A percentile compares a stretch with the other conserved stretches of the same genome.
Evolutionary conservation across 64 coral and sea anemone species (phyloP).

Genomic region (Porites lutea): DNA sequence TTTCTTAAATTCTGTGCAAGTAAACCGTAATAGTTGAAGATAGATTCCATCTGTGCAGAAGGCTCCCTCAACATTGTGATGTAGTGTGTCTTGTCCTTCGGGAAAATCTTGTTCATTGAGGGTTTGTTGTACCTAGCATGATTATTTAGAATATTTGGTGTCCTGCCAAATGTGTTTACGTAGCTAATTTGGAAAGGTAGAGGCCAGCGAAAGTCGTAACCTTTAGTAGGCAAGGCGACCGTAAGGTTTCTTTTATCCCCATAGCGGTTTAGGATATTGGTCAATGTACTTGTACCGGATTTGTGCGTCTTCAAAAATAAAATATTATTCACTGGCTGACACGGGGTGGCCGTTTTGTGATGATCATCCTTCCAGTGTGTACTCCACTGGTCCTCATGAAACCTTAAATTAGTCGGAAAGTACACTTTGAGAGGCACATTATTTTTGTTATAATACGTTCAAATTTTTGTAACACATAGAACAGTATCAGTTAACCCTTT

Average conservation of each 20-base stretch:
- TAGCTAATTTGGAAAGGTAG: conserved; percentile 15
- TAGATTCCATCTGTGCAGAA: not conserved
- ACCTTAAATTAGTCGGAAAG: too few relatives aligned
- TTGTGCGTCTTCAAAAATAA: too few relatives aligned
- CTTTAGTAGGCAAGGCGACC: conserved; percentile 45
- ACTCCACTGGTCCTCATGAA: too few relatives aligned
- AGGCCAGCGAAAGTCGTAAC: conserved; percentile 65
- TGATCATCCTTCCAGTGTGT: too few relatives aligned
- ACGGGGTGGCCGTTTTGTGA: too few relatives aligned
- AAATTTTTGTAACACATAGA: too few relatives aligned
- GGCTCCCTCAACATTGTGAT: conserved; percentile 75
- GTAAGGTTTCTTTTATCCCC: conserved; percentile 54
- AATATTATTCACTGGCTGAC: too few relatives aligned
- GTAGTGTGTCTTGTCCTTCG: conserved; percentile 8
- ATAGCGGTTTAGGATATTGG: conserved; percentile 15
- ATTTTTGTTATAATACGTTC: too few relatives aligned
- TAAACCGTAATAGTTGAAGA: conserved; percentile 47
- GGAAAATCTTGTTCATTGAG: conserved; percentile 25
- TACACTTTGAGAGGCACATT: too few relatives aligned
- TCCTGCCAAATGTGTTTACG: not conserved
- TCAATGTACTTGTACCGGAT: too few relatives aligned
- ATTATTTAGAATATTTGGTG: not conserved
- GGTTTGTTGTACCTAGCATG: conserved; percentile 59
- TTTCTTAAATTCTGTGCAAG: not conserved
- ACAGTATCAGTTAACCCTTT: too few relatives aligned